phyloP scores from a whole-genome alignment of 2,888 invertebrate genomes.

The Drosophila sordidula region DNA sequence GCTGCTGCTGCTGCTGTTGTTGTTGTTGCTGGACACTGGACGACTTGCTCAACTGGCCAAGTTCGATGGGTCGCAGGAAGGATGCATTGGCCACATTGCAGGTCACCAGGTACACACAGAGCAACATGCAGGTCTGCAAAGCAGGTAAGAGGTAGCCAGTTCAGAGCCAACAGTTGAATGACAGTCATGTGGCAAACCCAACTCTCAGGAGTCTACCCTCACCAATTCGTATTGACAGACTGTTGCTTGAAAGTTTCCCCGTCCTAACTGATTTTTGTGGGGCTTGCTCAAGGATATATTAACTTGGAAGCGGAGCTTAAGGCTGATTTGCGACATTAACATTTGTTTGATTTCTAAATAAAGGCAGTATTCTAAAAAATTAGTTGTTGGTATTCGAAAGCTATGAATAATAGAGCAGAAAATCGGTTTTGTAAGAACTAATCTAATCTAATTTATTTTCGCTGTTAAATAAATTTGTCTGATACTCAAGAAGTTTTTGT shows the following conservation, averaged over 20 bases:
- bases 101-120: slow-evolving; percentile 73
- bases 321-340: too few relatives aligned
- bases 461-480: too few relatives aligned
- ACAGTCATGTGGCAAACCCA: not conserved
- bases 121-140: slow-evolving; percentile 67
- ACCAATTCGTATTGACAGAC: slow-evolving; percentile 35
- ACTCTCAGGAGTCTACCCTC: slow-evolving; percentile 8
- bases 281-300: slow-evolving; percentile 4
- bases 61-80: slow-evolving; percentile 77
- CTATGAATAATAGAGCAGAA: too few relatives aligned
- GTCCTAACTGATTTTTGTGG: not conserved
- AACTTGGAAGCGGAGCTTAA: too few relatives aligned
- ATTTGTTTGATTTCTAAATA: too few relatives aligned
- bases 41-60: slow-evolving; percentile 70
- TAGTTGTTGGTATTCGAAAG: too few relatives aligned
- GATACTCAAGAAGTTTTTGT: too few relatives aligned
- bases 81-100: slow-evolving; percentile 71
- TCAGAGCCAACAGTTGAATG: slow-evolving; percentile 17
- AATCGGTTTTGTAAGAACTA: too few relatives aligned
- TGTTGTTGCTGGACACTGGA: slow-evolving; percentile 30
- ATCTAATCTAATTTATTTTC: too few relatives aligned
- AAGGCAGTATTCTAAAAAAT: too few relatives aligned
- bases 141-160: too few relatives aligned
- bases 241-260: slow-evolving; percentile 29
- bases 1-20: slow-evolving; percentile 28